Base-by-base conservation (phyloP, 2,797 vertebrate species). In the Threskiornis aethiopicus region DNA sequence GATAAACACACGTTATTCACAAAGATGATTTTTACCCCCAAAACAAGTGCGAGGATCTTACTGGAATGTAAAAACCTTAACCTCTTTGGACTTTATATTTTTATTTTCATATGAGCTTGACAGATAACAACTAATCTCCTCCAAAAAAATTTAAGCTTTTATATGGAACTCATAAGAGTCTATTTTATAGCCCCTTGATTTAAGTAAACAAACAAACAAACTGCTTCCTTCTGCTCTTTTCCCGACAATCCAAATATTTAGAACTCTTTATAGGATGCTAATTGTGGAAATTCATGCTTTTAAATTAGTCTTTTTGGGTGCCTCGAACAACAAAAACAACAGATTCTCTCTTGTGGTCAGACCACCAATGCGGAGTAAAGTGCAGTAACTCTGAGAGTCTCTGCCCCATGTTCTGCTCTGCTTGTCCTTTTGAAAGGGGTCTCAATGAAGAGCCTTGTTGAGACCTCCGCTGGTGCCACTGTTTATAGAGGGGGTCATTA, bases 401-500 rank as follows among this genome's bases (percentile, higher is more conserved):
- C 95, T 96, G 94, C 96, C 97, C 97, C 89, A 46, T 35, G 96
- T 98, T 98, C 98, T 98, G 98, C 98, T 98, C 97, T 97, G 97
- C 98, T 98, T 98, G 98, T 98, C 98, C 98, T 98, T 98, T 98
- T 99, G 98, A 99, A 99, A 99, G 98, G 97, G 97, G 91, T 92
- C 98, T 99, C 98, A 99, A 98, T 98, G 98, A 97, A 97, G 90
- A 96, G 98, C 98, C 99, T 98, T 98, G 98, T 98, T 96, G 98
- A 97, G 98, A 98, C 98, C 98, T 98, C 98, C 97, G 97, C 98
- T 97, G 97, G 98, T 98, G 98, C 98, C 98, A 97, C 97, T 98
- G 99, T 99, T 99, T 99, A 98, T 98, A 98, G 98, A 98, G 98
- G 98, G 98, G 98, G 98, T 99, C 99, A 99, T 99, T 99, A 98